A percentile compares a stretch with the other conserved stretches of the same genome.
phyloP scores from a whole-genome alignment of 2,113 vertebrate species.

The Tupaia tana region DNA sequence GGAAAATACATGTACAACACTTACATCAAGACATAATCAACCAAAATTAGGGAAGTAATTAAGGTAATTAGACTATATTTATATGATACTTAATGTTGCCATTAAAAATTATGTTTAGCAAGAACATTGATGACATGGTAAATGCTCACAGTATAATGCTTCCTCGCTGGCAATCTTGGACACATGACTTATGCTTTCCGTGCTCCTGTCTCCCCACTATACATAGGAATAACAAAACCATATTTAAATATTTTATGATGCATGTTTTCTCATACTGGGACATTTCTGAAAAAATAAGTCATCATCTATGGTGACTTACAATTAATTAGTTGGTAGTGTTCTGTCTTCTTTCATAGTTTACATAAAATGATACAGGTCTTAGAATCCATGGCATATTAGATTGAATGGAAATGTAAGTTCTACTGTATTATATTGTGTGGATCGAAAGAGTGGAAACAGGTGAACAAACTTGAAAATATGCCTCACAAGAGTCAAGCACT shows the following conservation, averaged over 20 bases:
- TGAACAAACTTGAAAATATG: not conserved
- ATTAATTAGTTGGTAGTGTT: not conserved
- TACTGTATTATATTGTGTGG: not conserved
- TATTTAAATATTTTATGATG: not conserved
- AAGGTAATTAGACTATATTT: slow-evolving; percentile 52
- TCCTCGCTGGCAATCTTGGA: not conserved
- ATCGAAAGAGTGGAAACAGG: not conserved
- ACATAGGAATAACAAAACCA: not conserved
- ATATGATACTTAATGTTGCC: slow-evolving; percentile 56
- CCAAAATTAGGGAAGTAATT: slow-evolving; percentile 58
- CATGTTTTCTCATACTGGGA: slow-evolving; percentile 30
- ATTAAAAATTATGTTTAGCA: slow-evolving; percentile 54
- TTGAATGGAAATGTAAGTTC: not conserved
- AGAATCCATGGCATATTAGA: not conserved
- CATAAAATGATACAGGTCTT: not conserved
- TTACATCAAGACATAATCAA: slow-evolving; percentile 20
- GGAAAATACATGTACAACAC: slow-evolving; percentile 27
- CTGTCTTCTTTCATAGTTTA: not conserved
- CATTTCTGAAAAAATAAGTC: not conserved
- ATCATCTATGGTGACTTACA: not conserved
- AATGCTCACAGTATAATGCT: not conserved
- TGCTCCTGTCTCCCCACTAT: not conserved
- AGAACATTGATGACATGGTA: not conserved
- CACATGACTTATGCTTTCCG: not conserved
- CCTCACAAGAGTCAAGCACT: not conserved